Evolutionary conservation across 2,113 vertebrate species (phyloP).

Genomic region (Phaetusa simplex): DNA sequence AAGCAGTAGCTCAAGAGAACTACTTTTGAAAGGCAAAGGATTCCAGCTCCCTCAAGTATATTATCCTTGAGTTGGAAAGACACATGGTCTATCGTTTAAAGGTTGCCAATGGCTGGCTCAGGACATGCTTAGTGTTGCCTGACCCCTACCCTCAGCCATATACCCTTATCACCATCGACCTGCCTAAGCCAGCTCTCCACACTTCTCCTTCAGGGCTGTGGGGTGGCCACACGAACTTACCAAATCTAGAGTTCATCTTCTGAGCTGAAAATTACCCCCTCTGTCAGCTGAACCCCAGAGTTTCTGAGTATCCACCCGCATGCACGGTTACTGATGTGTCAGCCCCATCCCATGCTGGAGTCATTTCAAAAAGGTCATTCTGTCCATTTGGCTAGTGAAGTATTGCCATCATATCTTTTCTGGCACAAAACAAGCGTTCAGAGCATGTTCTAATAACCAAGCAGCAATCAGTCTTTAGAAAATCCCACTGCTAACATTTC

Average conservation of each 20-base stretch:
- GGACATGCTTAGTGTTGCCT: background rate
- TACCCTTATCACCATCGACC: background rate
- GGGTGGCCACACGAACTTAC: background rate
- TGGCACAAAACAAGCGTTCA: background rate
- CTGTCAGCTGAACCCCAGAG: background rate
- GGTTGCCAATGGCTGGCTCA: background rate
- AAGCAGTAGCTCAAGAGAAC: background rate
- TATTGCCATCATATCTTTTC: background rate
- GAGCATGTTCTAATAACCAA: background rate
- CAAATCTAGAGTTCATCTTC: background rate
- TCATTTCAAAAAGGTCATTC: background rate
- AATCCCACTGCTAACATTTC: background rate
- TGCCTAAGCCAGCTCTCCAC: background rate
- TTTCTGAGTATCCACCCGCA: background rate
- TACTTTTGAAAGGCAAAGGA: background rate
- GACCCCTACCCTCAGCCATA: background rate
- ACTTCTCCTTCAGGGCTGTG: background rate
- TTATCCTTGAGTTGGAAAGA: background rate
- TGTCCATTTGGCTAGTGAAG: background rate
- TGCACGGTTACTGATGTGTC: rapidly evolving
- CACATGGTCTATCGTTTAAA: rapidly evolving
- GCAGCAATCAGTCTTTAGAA: background rate
- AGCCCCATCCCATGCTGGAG: background rate
- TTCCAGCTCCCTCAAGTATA: background rate
- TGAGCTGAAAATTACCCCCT: background rate